These are phyloP conservation scores for Caenorhabditis becei DNA, from an alignment of 2,888 invertebrate species.

Conservation along the genomic window DNA sequence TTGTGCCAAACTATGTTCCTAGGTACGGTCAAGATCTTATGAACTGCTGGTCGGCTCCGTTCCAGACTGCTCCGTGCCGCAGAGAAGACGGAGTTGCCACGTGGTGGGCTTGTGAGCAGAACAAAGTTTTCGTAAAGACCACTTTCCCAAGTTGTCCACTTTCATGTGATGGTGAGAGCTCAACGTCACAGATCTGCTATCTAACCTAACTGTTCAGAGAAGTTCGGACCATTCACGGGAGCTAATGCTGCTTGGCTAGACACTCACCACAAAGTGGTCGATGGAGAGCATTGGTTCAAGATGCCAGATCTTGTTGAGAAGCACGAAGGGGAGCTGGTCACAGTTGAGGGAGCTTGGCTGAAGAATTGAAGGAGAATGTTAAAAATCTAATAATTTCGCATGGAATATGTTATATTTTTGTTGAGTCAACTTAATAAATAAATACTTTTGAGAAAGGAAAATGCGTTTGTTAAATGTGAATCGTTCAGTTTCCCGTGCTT, in stretches of 20 bases:
- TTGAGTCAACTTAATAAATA: too few relatives aligned
- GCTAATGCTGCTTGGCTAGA: constrained; percentile 43
- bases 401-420: background rate
- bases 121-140: constrained; percentile 59
- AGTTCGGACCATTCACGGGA: constrained; percentile 55
- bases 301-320: constrained; percentile 61
- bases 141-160: constrained; percentile 68
- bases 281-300: constrained; percentile 66
- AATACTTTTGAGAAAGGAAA: too few relatives aligned
- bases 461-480: background rate
- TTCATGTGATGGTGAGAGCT: constrained; percentile 56
- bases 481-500: background rate
- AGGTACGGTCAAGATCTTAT: constrained; percentile 66
- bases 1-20: too few relatives aligned
- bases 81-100: constrained; percentile 57
- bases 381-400: too few relatives aligned
- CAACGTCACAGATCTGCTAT: background rate
- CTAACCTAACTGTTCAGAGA: constrained; percentile 19
- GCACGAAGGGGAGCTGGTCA: constrained; percentile 33
- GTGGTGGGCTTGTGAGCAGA: constrained; percentile 71
- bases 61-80: constrained; percentile 63
- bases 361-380: constrained; percentile 34
- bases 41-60: constrained; percentile 71
- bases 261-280: constrained; percentile 63
- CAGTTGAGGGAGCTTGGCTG: constrained; percentile 57